Evolutionary conservation across 2,113 vertebrate species (phyloP), one percentile per base, ranked within the genome.

Genomic region (Baryphthengus martii): DNA sequence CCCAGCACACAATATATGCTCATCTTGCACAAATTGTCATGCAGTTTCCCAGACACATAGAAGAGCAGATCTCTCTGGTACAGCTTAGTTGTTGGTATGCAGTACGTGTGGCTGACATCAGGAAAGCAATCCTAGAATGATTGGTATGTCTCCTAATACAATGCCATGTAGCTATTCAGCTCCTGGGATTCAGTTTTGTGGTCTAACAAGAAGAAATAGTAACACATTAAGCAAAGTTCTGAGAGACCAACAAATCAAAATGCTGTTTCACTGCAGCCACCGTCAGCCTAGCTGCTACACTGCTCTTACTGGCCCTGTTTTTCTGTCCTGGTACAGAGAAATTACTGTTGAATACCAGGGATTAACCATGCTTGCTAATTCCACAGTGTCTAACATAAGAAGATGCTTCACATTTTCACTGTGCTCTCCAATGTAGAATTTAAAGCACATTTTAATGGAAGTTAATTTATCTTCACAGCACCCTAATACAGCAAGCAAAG

Each of bases 221-320:
- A 94, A 85, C 47, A 71, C 42, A 88, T 93, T 94, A 94, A 83
- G 61, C 84, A 85, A 91, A 94, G 68, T 90, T 90, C 78, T 63
- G 58, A 86, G 75, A 94, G 56, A 47, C 13, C 24, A 77, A 66
- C 84, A 96, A 93, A 88, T 90, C 96, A 93, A 93, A 92, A 45
- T 14, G 53, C 35, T 59, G 29, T 31, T 63, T 40, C 39, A 23
- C 45, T 67, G 73, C 68, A 93, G 82, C 50, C 56, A 25, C 47
- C 2, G 0, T 15, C 72, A 82, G 72, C 66, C 72, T 45, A 24
- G 39, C 65, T 49, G 55, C 14, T 10, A 44, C 47, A 49, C 3
- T 1, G 68, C 75, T 87, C 90, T 79, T 66, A 80, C 49, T 76
- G 53, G 49, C 49, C 49, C 47, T 65, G 31, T 68, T 94, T 85